Evolutionary conservation across 2,888 invertebrate species (phyloP).

Genomic region (Cacoxenus indagator): DNA sequence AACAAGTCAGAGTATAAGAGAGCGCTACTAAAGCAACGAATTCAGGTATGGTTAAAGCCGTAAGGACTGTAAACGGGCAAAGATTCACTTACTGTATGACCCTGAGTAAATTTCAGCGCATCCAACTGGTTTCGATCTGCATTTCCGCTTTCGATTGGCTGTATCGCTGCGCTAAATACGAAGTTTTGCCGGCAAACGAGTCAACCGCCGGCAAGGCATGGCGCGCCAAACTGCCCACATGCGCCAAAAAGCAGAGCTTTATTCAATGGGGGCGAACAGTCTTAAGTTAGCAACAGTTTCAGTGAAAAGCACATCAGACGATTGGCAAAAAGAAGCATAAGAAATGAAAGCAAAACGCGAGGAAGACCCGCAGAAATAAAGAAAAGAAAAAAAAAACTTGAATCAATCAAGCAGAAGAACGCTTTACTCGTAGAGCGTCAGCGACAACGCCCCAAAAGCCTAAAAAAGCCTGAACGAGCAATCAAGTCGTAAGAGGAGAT

Average conservation of each 20-base stretch:
- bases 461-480: background rate
- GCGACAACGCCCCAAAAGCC: constrained; percentile 46
- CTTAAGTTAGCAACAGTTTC: background rate
- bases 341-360: background rate
- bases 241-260: too few relatives aligned
- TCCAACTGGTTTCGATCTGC: constrained; percentile 4
- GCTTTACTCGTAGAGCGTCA: constrained; percentile 19
- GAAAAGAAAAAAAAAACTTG: constrained; percentile 26
- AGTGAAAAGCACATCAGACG: background rate
- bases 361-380: constrained; percentile 1
- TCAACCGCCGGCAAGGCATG: constrained; percentile 24
- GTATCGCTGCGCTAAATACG: too few relatives aligned
- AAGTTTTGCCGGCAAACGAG: background rate
- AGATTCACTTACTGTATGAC: constrained; percentile 29
- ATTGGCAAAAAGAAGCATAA: background rate
- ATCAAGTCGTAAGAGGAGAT: background rate
- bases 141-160: background rate
- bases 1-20: background rate
- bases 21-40: background rate
- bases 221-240: constrained; percentile 21
- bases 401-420: constrained; percentile 28
- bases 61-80: background rate
- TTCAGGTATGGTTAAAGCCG: background rate
- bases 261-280: constrained; percentile 3
- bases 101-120: constrained; percentile 22